Base-by-base conservation (phyloP, 2,888 invertebrate genomes). In the Ditylenchus weischeri region DNA sequence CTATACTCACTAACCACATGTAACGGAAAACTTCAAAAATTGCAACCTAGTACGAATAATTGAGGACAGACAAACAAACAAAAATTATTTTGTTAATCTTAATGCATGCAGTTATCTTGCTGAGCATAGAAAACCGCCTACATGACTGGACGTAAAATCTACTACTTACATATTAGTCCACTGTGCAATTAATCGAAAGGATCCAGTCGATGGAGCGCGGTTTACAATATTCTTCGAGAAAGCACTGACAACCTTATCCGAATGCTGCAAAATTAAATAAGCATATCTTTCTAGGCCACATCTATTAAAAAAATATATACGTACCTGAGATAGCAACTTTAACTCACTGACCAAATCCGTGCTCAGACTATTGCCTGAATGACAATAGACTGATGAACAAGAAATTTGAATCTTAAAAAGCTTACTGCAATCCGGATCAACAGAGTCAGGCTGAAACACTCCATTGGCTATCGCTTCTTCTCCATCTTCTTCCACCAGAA, bases 391-490 rank as follows among this genome's bases (percentile, higher is more conserved):
- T 43, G 43, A 29, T 43, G 8, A 8, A 43, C 43, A 8, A 8
- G 2, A 43, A 8, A 43, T 43, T 43, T 15, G 2, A 43, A 8
- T 2, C 11, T 2, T 3, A 43, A 43, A 43, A n/a, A n/a, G 8
- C 43, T 6, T 43, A 43, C 75, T 72, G 19, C 74, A 74, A 60
- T 82, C 82, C 21, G 82, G 81, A 71, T 82, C 82, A 57, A 74
- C 73, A 50, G 76, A 64, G 48, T 80, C 80, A 43, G 78, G 73
- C 15, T 72, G 61, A 67, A 69, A 82, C 59, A 77, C 69, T 10
- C 79, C 81, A 36, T 69, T 70, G 10, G 72, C 69, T n/a, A 73
- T 71, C 19, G 50, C 64, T 15, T 74, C 76, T 38, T 78, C 76
- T 18, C 76, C 81, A 11, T 71, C 72, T 49, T 78, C 79, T 15